These are phyloP conservation scores for Condylostylus longicornis DNA, from an alignment of 1,140 invertebrate species.

Conservation along the genomic window DNA sequence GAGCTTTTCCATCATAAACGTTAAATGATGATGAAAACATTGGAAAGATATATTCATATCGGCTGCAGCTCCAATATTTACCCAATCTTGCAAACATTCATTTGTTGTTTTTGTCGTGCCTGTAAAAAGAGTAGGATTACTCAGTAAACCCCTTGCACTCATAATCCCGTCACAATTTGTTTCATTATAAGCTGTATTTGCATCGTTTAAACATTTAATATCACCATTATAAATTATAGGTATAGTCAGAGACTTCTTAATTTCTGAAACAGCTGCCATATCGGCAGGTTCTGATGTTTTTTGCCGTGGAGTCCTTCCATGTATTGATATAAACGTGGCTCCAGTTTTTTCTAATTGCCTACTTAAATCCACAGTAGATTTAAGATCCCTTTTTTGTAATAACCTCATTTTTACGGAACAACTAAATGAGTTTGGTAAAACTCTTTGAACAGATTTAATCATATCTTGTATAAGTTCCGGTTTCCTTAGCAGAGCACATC, in stretches of 20 bases:
- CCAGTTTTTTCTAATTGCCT: constrained; percentile 68
- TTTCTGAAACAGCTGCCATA: constrained; percentile 49
- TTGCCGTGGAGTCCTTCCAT: constrained; percentile 74
- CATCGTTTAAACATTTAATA: constrained; percentile 56
- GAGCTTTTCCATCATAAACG: constrained; percentile 80
- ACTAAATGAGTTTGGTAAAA: constrained; percentile 58
- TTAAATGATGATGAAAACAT: constrained; percentile 83
- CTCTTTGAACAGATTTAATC: constrained; percentile 56
- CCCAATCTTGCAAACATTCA: constrained; percentile 72
- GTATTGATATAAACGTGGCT: constrained; percentile 74
- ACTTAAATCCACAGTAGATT: constrained; percentile 42
- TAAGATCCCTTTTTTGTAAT: constrained; percentile 33
- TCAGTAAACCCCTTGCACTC: constrained; percentile 74
- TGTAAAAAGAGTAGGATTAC: constrained; percentile 79
- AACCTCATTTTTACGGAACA: constrained; percentile 88
- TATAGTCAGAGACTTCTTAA: constrained; percentile 55
- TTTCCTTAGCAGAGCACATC: constrained; percentile 65
- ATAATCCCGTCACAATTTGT: constrained; percentile 73
- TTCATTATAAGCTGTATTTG: constrained; percentile 41
- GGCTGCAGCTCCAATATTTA: constrained; percentile 47
- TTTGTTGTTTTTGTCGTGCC: constrained; percentile 52
- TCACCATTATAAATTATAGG: constrained; percentile 89
- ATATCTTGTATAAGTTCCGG: constrained; percentile 74
- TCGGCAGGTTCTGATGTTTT: constrained; percentile 65
- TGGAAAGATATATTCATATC: constrained; percentile 49